Conservation (phyloP, 2,797 vertebrate species). For the Onychomys torridus region DNA sequence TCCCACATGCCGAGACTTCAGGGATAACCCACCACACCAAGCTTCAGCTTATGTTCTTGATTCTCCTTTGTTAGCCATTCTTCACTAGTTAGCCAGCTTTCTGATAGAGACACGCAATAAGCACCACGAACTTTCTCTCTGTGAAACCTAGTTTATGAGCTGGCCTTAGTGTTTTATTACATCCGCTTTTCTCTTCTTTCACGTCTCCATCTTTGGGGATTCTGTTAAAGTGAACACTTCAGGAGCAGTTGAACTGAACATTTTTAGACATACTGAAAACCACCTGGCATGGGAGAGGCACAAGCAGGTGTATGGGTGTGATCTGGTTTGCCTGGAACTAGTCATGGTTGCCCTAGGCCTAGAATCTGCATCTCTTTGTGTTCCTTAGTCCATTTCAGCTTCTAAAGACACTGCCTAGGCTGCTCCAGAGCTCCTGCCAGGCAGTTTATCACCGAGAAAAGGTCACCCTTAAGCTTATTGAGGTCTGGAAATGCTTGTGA, state of each 20-base stretch:
- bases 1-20: background rate
- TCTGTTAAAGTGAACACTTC: background rate
- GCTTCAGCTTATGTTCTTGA: background rate
- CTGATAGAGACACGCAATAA: background rate
- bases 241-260: background rate
- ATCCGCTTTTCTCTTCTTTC: background rate
- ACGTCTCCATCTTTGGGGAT: background rate
- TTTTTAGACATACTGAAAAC: background rate
- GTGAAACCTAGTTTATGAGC: background rate
- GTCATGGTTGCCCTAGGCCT: background rate
- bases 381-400: background rate
- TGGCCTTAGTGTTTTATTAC: background rate
- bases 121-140: background rate
- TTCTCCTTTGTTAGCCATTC: conserved; percentile 31
- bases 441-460: background rate
- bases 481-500: conserved; percentile 41
- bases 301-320: fast-evolving
- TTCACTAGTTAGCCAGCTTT: conserved; percentile 34
- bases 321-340: background rate
- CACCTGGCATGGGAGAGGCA: background rate
- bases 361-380: background rate
- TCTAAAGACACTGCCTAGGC: background rate
- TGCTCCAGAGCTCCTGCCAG: background rate
- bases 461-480: conserved; percentile 48
- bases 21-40: background rate